Percentiles rank a stretch among this genome's conserved stretches.
phyloP scores from a whole-genome alignment of 2,888 invertebrate species.

The Scaptomyza cyrtandrae region DNA sequence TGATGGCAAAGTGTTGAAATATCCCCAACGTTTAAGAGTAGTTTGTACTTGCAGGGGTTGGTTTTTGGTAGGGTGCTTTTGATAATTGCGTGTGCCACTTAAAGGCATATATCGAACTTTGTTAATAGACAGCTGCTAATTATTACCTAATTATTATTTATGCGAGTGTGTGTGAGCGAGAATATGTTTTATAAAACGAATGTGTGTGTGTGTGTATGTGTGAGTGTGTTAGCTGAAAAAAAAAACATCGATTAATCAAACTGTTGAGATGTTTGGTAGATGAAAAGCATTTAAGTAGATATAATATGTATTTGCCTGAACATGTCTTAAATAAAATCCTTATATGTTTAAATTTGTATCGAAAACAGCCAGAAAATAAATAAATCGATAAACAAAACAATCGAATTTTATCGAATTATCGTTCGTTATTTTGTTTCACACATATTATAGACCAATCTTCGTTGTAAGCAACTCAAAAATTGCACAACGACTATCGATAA shows the following conservation, averaged over 20 bases:
- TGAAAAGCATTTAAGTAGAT: no score
- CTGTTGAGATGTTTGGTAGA: not conserved
- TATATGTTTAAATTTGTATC: no score
- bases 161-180: slow-evolving; percentile 46
- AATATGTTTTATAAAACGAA: not conserved
- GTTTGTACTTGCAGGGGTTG: not conserved
- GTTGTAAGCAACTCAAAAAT: not conserved
- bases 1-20: slow-evolving; percentile 60
- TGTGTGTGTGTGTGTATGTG: not conserved
- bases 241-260: slow-evolving; percentile 5
- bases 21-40: slow-evolving; percentile 11
- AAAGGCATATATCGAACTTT: slow-evolving; percentile 66
- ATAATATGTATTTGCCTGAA: no score
- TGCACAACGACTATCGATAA: not conserved
- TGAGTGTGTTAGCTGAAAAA: not conserved
- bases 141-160: slow-evolving; percentile 78
- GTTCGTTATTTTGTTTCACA: no score
- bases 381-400: no score
- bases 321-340: no score
- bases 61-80: slow-evolving; percentile 1
- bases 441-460: no score
- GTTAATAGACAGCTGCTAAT: slow-evolving; percentile 76
- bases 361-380: no score
- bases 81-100: slow-evolving; percentile 50
- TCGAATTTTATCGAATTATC: no score